Base-by-base conservation (phyloP, 2,888 invertebrate species). In the Malthinus seriepunctatus region DNA sequence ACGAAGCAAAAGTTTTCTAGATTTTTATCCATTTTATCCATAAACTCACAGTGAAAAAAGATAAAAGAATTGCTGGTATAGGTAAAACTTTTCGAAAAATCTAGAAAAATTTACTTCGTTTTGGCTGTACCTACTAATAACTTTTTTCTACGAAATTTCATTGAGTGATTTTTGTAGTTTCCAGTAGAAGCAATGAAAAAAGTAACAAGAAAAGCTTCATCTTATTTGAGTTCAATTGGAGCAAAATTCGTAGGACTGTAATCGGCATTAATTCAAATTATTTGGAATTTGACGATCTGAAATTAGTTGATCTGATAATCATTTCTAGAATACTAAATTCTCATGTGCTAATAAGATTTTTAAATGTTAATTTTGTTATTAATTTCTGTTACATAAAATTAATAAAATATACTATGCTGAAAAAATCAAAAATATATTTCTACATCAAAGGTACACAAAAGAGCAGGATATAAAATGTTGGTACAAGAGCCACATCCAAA, bases 171-270 rank as follows among this genome's bases (percentile, higher is more conserved):
- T 23, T 73, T 72, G 51, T 50, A 76, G 76, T 47, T 67, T 14
- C 76, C 76, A 7, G 72, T 72, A 48, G 62, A 69, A 49, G 52
- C 63, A 9, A 63, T 65, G 31, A 71, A 66, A 55, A 63, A 72
- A 58, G 62, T 70, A 44, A 72, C 73, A 11, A 70, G 67, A 51
- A 69, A 70, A 55, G 62, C 74, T 7, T 70, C 73, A 5, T 59
- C 64, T 7, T 68, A 71, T 39, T 54, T 74, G 35, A 72, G 71
- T 62, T 66, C 66, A 11, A 62, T 75, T 37, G 76, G 76, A 42
- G 71, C 69, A 12, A 74, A 75, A 68, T 45, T 75, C 7, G 72
- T 73, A n/a, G 75, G 75, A 32, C 63, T 74, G 15, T 68, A 66
- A 32, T 4, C 4, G n/a, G 5, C n/a, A 14, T 42, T 42, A 14